phyloP scores from a whole-genome alignment of 35 echinoderm and acorn worm species.

The Lytechinus variegatus region DNA sequence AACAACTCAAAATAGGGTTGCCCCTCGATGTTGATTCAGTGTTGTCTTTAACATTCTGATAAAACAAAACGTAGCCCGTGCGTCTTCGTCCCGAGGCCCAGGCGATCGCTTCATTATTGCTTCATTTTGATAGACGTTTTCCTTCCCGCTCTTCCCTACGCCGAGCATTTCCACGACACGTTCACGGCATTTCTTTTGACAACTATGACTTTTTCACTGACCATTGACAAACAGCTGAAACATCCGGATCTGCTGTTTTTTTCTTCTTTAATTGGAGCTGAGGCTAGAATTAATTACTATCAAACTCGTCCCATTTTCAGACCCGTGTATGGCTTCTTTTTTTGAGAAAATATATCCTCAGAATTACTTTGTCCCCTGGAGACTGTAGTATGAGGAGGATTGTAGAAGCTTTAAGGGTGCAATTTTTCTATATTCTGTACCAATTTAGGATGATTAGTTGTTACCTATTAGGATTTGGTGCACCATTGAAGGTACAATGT shows the following conservation, averaged over 20 bases:
- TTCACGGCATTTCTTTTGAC: background rate
- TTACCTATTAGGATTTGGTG: too few species aligned
- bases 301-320: too few species aligned
- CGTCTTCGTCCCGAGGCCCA: background rate
- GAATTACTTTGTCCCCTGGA: too few species aligned
- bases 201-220: background rate
- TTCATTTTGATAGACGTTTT: background rate
- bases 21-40: background rate
- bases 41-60: constrained; percentile 12
- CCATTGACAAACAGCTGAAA: background rate
- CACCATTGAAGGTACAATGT: too few species aligned
- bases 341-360: too few species aligned
- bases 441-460: too few species aligned
- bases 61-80: constrained; percentile 17
- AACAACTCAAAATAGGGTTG: background rate
- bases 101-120: constrained; percentile 16
- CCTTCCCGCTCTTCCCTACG: background rate
- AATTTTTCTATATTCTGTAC: too few species aligned
- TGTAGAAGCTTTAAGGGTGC: too few species aligned
- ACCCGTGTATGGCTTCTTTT: too few species aligned
- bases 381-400: too few species aligned
- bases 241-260: background rate
- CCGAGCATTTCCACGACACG: background rate
- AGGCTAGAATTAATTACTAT: background rate
- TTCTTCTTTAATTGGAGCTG: background rate